Conservation (phyloP, 1,140 invertebrate species). For the Pararge aegeria region DNA sequence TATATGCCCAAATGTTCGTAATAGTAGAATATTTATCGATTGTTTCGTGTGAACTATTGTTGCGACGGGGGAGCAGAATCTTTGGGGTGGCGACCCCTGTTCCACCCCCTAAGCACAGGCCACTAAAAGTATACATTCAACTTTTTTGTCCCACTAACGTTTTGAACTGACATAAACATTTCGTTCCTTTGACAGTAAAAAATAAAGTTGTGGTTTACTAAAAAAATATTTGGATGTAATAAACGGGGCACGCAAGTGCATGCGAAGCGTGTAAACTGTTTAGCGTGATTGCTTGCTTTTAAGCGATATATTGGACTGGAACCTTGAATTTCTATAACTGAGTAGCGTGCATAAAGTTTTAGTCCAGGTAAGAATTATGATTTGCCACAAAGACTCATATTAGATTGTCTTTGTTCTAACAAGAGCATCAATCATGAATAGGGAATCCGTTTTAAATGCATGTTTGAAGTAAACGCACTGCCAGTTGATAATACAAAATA, state of each 20-base stretch:
- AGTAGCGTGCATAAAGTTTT: no score
- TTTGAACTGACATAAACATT: conserved; percentile 36
- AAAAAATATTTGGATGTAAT: conserved; percentile 19
- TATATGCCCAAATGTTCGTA: conserved; percentile 1
- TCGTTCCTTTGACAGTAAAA: conserved; percentile 32
- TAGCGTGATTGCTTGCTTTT: conserved; percentile 6
- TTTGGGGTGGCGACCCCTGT: conserved; percentile 51
- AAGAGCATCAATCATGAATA: no score
- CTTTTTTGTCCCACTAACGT: conserved; percentile 33
- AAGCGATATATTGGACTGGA: background rate
- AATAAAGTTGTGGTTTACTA: conserved; percentile 25
- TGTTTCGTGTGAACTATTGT: conserved; percentile 72
- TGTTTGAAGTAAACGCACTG: no score
- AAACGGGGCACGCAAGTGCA: background rate
- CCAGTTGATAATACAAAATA: no score
- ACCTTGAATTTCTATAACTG: no score
- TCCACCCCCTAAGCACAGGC: conserved; percentile 39
- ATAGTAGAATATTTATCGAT: conserved; percentile 52
- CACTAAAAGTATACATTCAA: conserved; percentile 44
- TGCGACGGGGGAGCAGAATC: conserved; percentile 60
- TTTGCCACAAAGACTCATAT: no score
- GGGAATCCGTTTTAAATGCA: no score
- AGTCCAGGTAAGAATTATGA: no score
- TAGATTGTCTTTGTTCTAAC: no score
- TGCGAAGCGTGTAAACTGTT: background rate